phyloP scores from a whole-genome alignment of 1,140 invertebrate genomes.

The Zaprionus camerounensis region DNA sequence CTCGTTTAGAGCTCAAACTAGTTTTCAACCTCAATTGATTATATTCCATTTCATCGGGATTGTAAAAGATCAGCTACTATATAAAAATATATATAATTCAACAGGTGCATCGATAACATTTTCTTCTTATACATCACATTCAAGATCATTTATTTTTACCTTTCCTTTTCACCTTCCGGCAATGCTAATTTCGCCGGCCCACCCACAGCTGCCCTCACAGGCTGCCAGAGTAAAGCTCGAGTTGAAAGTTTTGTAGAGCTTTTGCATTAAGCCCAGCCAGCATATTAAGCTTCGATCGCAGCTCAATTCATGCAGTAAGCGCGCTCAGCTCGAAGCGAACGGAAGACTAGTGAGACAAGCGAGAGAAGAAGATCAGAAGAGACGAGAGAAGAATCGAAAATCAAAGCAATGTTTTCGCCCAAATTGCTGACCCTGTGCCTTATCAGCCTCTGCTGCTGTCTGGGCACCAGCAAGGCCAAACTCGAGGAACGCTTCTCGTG shows the following conservation, averaged over 20 bases:
- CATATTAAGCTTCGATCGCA: slow-evolving; percentile 64
- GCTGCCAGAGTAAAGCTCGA: not conserved
- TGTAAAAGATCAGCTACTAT: slow-evolving; percentile 1
- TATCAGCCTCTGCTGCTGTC: slow-evolving; percentile 43
- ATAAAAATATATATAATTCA: not conserved
- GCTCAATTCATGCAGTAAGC: slow-evolving; percentile 50
- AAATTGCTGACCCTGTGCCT: slow-evolving; percentile 58
- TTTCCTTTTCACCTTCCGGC: slow-evolving; percentile 34
- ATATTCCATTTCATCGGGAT: not conserved
- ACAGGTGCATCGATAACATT: not conserved
- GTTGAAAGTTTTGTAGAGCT: slow-evolving; percentile 18
- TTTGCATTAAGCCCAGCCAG: slow-evolving; percentile 47
- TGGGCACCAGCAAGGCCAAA: slow-evolving; percentile 61
- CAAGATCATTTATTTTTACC: slow-evolving; percentile 40
- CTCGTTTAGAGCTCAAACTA: slow-evolving; percentile 27
- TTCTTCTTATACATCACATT: slow-evolving; percentile 2
- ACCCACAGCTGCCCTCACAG: slow-evolving; percentile 1
- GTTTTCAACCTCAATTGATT: slow-evolving; percentile 18
- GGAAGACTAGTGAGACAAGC: not conserved
- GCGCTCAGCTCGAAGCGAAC: slow-evolving; percentile 47
- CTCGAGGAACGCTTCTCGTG: slow-evolving; percentile 88
- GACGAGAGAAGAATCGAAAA: not conserved
- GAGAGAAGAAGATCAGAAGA: not conserved
- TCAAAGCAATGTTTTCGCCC: slow-evolving; percentile 40
- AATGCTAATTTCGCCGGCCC: slow-evolving; percentile 45